Percentiles rank a stretch among this genome's conserved stretches.
Conservation (phyloP, 2,113 vertebrate genomes). For the Lepisosteus oculatus region DNA sequence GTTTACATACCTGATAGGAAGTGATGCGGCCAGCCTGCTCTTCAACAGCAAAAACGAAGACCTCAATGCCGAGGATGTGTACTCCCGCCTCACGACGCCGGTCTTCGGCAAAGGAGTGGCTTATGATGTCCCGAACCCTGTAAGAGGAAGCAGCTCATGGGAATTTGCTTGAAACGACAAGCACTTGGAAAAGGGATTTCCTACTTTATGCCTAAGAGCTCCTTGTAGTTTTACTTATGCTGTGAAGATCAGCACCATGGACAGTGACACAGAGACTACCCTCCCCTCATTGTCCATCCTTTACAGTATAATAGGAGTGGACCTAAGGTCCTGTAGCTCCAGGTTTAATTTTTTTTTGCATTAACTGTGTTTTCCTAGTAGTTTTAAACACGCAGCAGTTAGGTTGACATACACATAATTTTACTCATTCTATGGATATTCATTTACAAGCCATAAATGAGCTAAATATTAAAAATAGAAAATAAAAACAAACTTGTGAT, state of each 20-base stretch:
- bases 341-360: not conserved
- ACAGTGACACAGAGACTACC: too few species aligned
- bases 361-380: not conserved
- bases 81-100: conserved; percentile 86
- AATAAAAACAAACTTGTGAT: not conserved
- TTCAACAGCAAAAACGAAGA: conserved; percentile 98
- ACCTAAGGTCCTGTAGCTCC: too few species aligned
- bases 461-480: not conserved
- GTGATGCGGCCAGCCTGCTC: conserved; percentile 86
- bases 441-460: not conserved
- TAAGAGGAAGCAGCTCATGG: conserved; percentile 51
- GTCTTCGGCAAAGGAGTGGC: conserved; percentile 96
- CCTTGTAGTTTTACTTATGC: not conserved
- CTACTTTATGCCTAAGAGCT: too few species aligned
- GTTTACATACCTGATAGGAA: conserved; percentile 92
- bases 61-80: conserved; percentile 93
- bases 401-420: not conserved
- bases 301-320: too few species aligned
- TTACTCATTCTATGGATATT: not conserved
- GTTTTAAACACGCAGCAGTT: not conserved
- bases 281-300: not conserved
- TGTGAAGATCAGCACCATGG: not conserved
- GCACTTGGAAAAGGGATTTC: too few species aligned
- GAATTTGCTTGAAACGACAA: too few species aligned
- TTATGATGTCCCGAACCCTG: conserved; percentile 87